These are phyloP conservation scores for Pediacus dermestoides DNA, from an alignment of 2,888 invertebrate genomes.

Conservation along the genomic window DNA sequence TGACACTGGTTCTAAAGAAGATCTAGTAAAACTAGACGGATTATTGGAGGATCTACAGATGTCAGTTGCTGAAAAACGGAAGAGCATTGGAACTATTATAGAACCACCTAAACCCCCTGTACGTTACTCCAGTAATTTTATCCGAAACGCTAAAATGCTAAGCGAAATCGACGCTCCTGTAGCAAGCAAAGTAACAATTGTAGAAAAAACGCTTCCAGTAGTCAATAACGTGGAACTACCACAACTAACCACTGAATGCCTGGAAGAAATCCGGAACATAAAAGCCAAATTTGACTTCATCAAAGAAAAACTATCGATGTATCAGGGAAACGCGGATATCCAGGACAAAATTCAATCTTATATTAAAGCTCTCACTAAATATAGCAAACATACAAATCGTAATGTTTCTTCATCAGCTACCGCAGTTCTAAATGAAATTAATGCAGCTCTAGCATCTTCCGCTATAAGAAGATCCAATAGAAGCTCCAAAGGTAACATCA, in stretches of 20 bases:
- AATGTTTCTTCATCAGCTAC: not conserved
- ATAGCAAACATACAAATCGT: not conserved
- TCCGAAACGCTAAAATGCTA: not conserved
- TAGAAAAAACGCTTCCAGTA: not conserved
- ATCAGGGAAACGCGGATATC: slow-evolving; percentile 1
- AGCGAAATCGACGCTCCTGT: not conserved
- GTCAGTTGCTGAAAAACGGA: slow-evolving; percentile 19
- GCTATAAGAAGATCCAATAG: not conserved
- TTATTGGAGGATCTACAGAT: slow-evolving; percentile 21
- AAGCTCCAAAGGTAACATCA: too few relatives aligned
- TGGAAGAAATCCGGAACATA: not conserved
- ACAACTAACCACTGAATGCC: too few relatives aligned
- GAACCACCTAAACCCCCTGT: not conserved
- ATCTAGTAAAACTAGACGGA: slow-evolving; percentile 20
- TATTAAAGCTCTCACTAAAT: not conserved
- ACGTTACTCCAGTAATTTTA: too few relatives aligned
- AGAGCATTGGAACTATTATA: slow-evolving; percentile 13
- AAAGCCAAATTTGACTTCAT: slow-evolving; percentile 1
- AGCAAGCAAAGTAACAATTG: not conserved
- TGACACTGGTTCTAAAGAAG: slow-evolving; percentile 18
- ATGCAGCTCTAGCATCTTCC: not conserved
- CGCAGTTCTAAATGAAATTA: not conserved
- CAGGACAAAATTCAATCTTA: not conserved
- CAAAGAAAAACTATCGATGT: slow-evolving; percentile 1
- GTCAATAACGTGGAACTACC: too few relatives aligned